Conservation (phyloP, 30 jellyfish, hydroid and myxozoan genomes). For the Catostylus mosaicus region DNA sequence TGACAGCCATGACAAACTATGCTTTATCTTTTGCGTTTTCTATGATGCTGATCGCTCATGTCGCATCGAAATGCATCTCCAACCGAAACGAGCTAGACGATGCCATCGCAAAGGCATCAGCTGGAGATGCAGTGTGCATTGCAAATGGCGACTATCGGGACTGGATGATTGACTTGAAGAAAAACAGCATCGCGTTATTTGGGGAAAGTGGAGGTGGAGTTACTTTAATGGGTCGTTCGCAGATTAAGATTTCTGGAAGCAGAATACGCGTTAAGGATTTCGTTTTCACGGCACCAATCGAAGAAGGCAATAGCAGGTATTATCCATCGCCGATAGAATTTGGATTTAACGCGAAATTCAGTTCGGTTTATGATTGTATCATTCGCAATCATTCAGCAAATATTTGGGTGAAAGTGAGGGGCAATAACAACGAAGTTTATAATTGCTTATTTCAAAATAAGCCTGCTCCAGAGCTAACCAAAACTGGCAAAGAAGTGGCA, state of each 20-base stretch:
- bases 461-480: constrained; percentile 17
- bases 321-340: constrained; percentile 25
- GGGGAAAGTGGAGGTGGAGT: constrained; percentile 41
- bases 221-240: constrained; percentile 16
- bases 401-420: constrained; percentile 42
- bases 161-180: constrained; percentile 15
- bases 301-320: constrained; percentile 6
- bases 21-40: too few relatives aligned
- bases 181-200: not conserved
- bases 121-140: constrained; percentile 26
- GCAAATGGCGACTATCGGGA: constrained; percentile 17
- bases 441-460: constrained; percentile 28
- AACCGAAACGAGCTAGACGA: not conserved
- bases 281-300: constrained; percentile 32
- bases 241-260: constrained; percentile 14
- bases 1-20: too few relatives aligned
- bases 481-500: not conserved
- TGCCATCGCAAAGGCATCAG: not conserved
- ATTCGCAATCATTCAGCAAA: constrained; percentile 21
- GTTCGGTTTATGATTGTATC: constrained; percentile 5
- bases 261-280: not conserved
- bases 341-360: constrained; percentile 7
- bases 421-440: constrained; percentile 7
- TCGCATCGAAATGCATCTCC: not conserved
- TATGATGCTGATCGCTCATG: too few relatives aligned